Base-by-base conservation (phyloP, 1,140 invertebrate species). In the Drosophila mojavensis region DNA sequence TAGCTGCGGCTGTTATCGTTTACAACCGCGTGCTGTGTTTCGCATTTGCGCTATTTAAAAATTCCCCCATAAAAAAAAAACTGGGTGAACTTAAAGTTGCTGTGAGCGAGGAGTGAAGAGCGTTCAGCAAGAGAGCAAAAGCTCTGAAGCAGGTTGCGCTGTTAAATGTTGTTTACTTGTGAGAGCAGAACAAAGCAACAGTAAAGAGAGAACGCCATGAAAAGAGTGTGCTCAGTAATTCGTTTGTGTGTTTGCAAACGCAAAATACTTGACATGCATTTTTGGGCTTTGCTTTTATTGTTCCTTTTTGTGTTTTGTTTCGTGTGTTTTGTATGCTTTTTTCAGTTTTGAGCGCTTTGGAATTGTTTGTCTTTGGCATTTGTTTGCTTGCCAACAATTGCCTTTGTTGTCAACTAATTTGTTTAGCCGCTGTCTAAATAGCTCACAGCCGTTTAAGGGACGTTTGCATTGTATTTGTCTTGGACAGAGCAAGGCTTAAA, bases 301-400 rank as follows among this genome's bases (percentile, higher is more conserved):
- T 58, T 45, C 17, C 43, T 62, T 50, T 50, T 73, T 81, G 62
- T 17, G 43, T 15, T 77, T 58, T 56, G 54, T 54, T 58, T 47
- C 15, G 41, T 41, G 13, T 33, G 7, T 59, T 48, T 70, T 73
- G 5, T 33, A 33, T 9, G 5, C 0, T 33, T 62, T 50, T 67
- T 60, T 51, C 15, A 61, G 36, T 50, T 47, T 67, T 33, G 58
- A 54, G 15, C 24, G 11, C 43, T 33, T 60, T 47, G 15, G 51
- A 51, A 55, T 68, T 89, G 76, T 89, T 89, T 88, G 79, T 64
- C 30, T 86, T 88, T 89, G 75, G 74, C 64, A 74, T 75, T 78
- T 89, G 69, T 56, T 83, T 88, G 63, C 71, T 66, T 76, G 72
- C 51, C 45, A 75, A 72, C 55, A 59, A 59, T 54, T 64, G 67